These are phyloP conservation scores for Drosophila bocqueti DNA, from an alignment of 1,140 invertebrate genomes.

Conservation along the genomic window DNA sequence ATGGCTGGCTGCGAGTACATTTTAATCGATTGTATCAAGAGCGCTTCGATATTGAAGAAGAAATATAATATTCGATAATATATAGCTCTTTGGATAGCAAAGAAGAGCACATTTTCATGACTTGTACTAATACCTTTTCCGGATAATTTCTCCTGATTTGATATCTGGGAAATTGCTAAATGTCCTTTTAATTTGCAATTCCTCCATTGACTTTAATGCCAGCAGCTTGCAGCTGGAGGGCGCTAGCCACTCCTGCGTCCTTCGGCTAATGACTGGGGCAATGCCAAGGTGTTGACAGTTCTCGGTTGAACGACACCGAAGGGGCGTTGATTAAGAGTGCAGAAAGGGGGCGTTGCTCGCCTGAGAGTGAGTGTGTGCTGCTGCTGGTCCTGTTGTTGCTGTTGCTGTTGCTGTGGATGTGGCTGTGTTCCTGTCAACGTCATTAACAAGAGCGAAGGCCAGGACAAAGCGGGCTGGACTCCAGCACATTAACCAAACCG, in stretches of 20 bases:
- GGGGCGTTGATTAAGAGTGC: slow-evolving; percentile 56
- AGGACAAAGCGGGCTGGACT: slow-evolving; percentile 53
- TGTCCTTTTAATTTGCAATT: background rate
- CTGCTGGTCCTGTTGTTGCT: background rate
- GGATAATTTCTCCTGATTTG: background rate
- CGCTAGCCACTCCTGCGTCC: background rate
- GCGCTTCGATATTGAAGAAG: background rate
- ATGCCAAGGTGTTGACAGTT: slow-evolving; percentile 47
- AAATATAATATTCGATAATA: no score
- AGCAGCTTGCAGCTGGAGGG: background rate
- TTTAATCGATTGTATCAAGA: background rate
- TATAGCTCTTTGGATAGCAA: no score
- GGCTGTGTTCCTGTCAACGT: slow-evolving; percentile 73
- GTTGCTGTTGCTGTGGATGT: background rate
- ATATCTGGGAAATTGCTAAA: background rate
- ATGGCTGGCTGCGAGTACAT: background rate
- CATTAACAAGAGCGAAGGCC: slow-evolving; percentile 66
- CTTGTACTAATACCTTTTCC: background rate
- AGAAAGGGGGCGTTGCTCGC: slow-evolving; percentile 4
- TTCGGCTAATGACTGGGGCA: slow-evolving; percentile 19
- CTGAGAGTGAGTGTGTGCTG: background rate
- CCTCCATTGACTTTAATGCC: slow-evolving; percentile 1
- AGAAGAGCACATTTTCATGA: no score
- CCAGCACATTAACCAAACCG: slow-evolving; percentile 19
- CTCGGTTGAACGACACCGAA: slow-evolving; percentile 27